Evolutionary conservation across 1,140 invertebrate species (phyloP).

Genomic region (Zaprionus africanus): DNA sequence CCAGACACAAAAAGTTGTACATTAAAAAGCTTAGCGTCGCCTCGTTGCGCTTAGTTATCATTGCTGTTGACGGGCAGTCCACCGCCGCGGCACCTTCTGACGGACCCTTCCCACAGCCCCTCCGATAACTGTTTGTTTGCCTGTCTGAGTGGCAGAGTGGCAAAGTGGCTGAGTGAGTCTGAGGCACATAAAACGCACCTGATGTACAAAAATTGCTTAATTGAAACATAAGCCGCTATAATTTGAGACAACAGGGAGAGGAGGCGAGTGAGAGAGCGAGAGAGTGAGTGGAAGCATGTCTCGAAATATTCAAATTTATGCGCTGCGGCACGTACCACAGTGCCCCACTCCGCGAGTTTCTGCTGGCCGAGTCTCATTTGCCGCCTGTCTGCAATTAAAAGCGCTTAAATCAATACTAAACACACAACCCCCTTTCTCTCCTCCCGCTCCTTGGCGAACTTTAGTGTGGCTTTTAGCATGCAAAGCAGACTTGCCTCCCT

Average conservation of each 20-base stretch:
- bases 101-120: not conserved
- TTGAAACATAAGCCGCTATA: constrained; percentile 80
- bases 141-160: constrained; percentile 48
- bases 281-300: constrained; percentile 41
- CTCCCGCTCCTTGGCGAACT: not conserved
- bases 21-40: constrained; percentile 70
- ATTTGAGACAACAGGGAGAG: constrained; percentile 48
- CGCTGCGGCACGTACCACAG: constrained; percentile 56
- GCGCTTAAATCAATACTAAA: constrained; percentile 66
- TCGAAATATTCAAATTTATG: constrained; percentile 76
- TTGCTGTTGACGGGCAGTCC: constrained; percentile 38
- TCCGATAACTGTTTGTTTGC: constrained; percentile 15
- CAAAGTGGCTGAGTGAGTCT: constrained; percentile 31
- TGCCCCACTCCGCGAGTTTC: not conserved
- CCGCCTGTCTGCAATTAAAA: constrained; percentile 68
- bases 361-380: constrained; percentile 18
- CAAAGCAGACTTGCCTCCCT: constrained; percentile 45
- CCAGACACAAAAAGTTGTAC: constrained; percentile 44
- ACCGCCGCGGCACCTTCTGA: not conserved
- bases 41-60: constrained; percentile 48
- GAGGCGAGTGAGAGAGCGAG: constrained; percentile 8
- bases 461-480: constrained; percentile 49
- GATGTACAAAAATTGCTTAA: constrained; percentile 80
- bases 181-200: constrained; percentile 71
- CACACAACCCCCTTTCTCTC: not conserved